Evolutionary conservation across 2,797 vertebrate species (phyloP), one percentile per base, ranked within the genome.

Genomic region (Salmo trutta): DNA sequence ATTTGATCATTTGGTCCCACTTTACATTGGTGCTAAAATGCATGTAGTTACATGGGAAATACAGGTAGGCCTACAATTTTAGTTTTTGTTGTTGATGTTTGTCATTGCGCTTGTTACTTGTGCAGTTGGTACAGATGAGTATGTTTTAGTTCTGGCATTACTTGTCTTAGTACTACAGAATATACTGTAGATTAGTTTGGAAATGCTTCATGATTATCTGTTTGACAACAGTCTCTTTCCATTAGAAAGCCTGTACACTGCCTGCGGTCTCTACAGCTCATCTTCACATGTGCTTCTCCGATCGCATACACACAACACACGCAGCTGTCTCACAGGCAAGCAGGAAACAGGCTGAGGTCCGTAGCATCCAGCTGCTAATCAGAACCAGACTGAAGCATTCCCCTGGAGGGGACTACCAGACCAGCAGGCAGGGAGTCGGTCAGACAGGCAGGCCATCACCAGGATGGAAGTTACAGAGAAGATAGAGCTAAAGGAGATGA

Each of bases 331-430:
- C 56, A 19, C n/a, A n/a, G 74, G 77, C 41, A 47, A 47, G 77
- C 85, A 87, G 83, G 68, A 84, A 82, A 21, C 77, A 78, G 75
- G 82, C 84, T 78, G 62, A 79, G 79, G 81, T 85, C 80, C 84
- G 87, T 85, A 85, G 86, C 86, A 87, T 90, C 81, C 87, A 90
- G 84, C 88, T 88, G 81, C 82, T 85, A 89, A 91, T 83, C 88
- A 84, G 85, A 87, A 89, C 85, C 87, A 91, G 83, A 90, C 81
- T 84, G 74, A 78, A 80, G 67, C 75, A 73, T 86, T 86, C 68
- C 84, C 86, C 84, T 10, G 59, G 79, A 84, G 84, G 85, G 76
- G 51, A 70, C 70, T 86, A 80, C 84, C 41, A 47, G 41, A 79
- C 84, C 74, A 75, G 67, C 64, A 85, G 77, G 80, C 54, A 74